A percentile compares a stretch with the other conserved stretches of the same genome.
These are phyloP conservation scores for Drosophila fungiperda DNA, from an alignment of 2,888 invertebrate genomes.

Conservation along the genomic window DNA sequence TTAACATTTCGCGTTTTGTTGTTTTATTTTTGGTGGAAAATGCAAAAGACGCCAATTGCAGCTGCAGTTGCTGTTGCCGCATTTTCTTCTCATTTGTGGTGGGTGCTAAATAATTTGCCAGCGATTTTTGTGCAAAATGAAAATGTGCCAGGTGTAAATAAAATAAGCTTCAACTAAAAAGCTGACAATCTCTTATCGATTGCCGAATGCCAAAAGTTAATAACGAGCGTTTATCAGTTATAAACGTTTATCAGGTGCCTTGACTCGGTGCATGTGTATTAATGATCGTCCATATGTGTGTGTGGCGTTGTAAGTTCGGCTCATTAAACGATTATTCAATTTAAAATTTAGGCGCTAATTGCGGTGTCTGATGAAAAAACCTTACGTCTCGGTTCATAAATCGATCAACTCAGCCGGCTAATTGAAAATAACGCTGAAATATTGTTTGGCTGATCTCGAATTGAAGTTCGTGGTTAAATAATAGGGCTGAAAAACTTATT, in stretches of 20 bases:
- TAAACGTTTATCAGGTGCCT: conserved; percentile 55
- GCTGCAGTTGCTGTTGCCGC: conserved; percentile 43
- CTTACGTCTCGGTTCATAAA: conserved; percentile 39
- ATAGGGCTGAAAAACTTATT: conserved; percentile 9
- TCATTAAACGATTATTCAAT: conserved; percentile 71
- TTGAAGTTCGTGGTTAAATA: conserved; percentile 68
- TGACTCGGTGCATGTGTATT: conserved; percentile 4
- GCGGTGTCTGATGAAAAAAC: conserved; percentile 42
- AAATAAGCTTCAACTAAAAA: conserved; percentile 21
- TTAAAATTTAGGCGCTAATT: conserved; percentile 56
- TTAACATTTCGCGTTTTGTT: conserved; percentile 39
- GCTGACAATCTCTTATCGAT: conserved; percentile 51
- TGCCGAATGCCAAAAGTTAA: conserved; percentile 14
- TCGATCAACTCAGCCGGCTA: conserved; percentile 40
- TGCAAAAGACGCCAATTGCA: conserved; percentile 60
- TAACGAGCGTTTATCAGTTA: conserved; percentile 61
- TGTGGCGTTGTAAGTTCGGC: conserved; percentile 28
- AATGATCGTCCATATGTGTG: background rate
- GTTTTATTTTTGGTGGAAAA: conserved; percentile 56
- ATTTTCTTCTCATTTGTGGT: conserved; percentile 41
- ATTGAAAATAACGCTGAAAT: conserved; percentile 49
- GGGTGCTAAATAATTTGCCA: conserved; percentile 59
- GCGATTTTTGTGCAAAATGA: conserved; percentile 37
- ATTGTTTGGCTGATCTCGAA: conserved; percentile 62
- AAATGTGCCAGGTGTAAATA: conserved; percentile 59